Conservation (phyloP, 2,888 invertebrate species). For the Dynastes hyllus region DNA sequence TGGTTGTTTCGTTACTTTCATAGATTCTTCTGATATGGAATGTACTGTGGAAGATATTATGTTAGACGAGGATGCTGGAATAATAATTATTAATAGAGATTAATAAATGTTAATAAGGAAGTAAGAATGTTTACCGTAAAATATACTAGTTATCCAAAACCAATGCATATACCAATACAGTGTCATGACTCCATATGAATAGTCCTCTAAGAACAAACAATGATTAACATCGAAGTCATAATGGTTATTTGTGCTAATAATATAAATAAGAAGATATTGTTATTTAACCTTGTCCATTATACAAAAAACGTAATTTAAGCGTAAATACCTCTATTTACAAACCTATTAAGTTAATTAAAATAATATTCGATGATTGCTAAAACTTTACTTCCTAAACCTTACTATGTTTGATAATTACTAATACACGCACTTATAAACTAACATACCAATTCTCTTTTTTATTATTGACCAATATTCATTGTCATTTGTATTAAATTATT, state of each 20-base stretch:
- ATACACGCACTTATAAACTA: neutral
- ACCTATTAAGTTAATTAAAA: slow-evolving; percentile 34
- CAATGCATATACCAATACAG: slow-evolving; percentile 92
- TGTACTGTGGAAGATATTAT: slow-evolving; percentile 40
- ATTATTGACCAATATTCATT: slow-evolving; percentile 32
- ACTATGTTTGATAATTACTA: slow-evolving; percentile 20
- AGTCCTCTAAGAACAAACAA: slow-evolving; percentile 53
- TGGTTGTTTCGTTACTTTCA: slow-evolving; percentile 26
- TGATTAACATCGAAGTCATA: slow-evolving; percentile 25
- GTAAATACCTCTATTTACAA: slow-evolving; percentile 25
- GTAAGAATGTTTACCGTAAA: slow-evolving; percentile 32
- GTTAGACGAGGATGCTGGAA: slow-evolving; percentile 27
- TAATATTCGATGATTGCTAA: slow-evolving; percentile 11
- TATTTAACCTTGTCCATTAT: slow-evolving; percentile 32
- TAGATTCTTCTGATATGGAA: slow-evolving; percentile 46
- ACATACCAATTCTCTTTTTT: neutral
- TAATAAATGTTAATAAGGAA: neutral
- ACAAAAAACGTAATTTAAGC: slow-evolving; percentile 21
- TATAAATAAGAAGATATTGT: slow-evolving; percentile 3
- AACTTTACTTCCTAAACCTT: neutral
- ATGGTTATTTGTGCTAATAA: slow-evolving; percentile 17
- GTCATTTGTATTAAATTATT: slow-evolving; percentile 25
- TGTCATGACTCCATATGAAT: slow-evolving; percentile 80
- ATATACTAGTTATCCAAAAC: slow-evolving; percentile 84
- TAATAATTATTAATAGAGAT: neutral